Evolutionary conservation across 2,888 invertebrate genomes (phyloP).

Genomic region (Rotaria socialis): DNA sequence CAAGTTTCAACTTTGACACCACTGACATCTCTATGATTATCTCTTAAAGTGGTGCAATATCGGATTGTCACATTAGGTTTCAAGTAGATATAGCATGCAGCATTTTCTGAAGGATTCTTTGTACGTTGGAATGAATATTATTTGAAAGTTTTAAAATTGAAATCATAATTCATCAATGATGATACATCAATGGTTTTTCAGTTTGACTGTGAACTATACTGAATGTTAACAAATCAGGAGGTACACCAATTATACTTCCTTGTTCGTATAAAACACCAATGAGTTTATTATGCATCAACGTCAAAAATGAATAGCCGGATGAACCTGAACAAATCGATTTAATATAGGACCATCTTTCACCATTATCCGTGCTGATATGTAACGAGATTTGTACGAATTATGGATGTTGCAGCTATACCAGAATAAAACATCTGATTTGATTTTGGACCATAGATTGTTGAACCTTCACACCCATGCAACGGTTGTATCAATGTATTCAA

Average conservation of each 20-base stretch:
- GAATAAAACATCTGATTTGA: background rate
- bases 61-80: no score
- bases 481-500: background rate
- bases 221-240: slow-evolving; percentile 8
- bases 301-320: background rate
- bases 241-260: background rate
- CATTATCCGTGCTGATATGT: background rate
- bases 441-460: background rate
- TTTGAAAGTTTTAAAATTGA: no score
- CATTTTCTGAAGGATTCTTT: no score
- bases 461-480: background rate
- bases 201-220: slow-evolving; percentile 1
- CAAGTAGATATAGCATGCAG: no score
- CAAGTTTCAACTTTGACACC: no score
- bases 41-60: no score
- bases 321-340: background rate
- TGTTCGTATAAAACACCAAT: background rate
- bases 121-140: no score
- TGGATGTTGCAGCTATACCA: background rate
- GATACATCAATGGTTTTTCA: background rate
- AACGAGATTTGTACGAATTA: background rate
- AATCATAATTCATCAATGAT: no score
- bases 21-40: no score
- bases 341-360: background rate
- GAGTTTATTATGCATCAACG: background rate